Conservation (phyloP, 2,888 invertebrate genomes). For the Habrosyne pyritoides region DNA sequence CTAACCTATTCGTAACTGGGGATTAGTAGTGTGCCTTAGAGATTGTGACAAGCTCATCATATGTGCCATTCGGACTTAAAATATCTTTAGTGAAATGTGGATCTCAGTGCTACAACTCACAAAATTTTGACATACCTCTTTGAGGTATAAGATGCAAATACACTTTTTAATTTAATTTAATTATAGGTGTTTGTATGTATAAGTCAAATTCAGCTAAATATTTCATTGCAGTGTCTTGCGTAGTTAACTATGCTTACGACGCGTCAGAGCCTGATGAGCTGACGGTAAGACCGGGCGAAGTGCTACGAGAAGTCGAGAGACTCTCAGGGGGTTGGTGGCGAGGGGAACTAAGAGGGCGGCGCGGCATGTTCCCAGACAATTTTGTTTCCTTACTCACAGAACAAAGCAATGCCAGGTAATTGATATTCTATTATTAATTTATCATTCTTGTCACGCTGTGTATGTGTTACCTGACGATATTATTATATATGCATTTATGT, state of each 20-base stretch:
- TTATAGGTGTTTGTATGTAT: background rate
- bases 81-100: too few species aligned
- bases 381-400: constrained; percentile 88
- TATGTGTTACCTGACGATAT: background rate
- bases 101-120: too few species aligned
- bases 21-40: too few species aligned
- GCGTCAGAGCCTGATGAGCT: constrained; percentile 94
- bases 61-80: too few species aligned
- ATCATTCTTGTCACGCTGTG: background rate
- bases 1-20: too few species aligned
- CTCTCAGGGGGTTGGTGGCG: constrained; percentile 96
- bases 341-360: constrained; percentile 91
- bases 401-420: constrained; percentile 68
- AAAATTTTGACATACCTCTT: too few species aligned
- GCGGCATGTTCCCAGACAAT: constrained; percentile 97
- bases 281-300: constrained; percentile 91
- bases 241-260: constrained; percentile 93
- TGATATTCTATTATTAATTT: background rate
- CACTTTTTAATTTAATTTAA: too few species aligned
- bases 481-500: background rate
- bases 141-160: background rate
- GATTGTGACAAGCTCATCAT: too few species aligned
- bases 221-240: constrained; percentile 86
- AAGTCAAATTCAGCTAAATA: background rate
- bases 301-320: constrained; percentile 90